These are phyloP conservation scores for Plutella xylostella DNA, from an alignment of 2,888 invertebrate genomes.

Conservation along the genomic window DNA sequence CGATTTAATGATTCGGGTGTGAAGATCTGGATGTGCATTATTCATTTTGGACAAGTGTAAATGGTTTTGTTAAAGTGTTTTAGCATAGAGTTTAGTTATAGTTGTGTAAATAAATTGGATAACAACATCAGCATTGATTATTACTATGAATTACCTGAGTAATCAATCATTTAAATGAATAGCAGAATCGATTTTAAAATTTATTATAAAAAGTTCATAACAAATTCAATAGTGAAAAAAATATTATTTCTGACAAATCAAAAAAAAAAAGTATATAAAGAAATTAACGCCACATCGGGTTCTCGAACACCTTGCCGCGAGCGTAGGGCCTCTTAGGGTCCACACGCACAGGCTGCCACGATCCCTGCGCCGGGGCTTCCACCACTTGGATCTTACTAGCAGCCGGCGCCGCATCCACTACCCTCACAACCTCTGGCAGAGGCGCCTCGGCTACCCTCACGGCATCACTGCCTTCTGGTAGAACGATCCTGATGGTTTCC, in stretches of 20 bases:
- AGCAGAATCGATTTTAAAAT: no score
- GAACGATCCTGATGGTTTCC: background rate
- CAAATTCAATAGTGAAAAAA: no score
- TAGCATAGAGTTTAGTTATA: conserved; percentile 1
- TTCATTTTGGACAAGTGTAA: conserved; percentile 14
- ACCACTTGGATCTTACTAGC: background rate
- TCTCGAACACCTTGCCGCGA: no score
- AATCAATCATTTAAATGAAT: no score
- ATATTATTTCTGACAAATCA: no score
- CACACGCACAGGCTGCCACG: background rate
- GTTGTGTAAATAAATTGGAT: conserved; percentile 4
- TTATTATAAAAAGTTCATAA: no score
- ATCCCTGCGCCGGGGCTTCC: background rate
- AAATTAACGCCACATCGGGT: no score
- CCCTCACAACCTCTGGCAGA: background rate
- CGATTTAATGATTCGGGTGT: no score
- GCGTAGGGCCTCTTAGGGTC: background rate
- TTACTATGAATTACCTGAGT: background rate
- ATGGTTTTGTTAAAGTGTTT: background rate
- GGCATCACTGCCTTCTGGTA: background rate
- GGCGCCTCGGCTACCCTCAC: conserved; percentile 7
- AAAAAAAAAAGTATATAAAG: no score
- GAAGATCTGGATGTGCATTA: no score
- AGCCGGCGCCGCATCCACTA: background rate
- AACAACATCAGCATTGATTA: background rate